Evolutionary conservation across 1,140 invertebrate genomes (phyloP).

Genomic region (Episyrphus balteatus): DNA sequence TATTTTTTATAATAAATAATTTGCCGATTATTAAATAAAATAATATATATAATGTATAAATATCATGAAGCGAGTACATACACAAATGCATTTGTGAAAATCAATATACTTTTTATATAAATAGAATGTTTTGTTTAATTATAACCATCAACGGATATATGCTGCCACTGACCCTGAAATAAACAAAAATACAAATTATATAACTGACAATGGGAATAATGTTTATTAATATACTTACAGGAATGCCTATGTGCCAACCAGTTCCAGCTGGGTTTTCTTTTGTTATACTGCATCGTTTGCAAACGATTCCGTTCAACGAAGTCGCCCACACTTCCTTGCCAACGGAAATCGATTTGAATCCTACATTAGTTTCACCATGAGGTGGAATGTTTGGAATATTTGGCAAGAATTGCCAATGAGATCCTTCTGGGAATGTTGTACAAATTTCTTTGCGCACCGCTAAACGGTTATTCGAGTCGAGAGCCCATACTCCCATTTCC

Average conservation of each 20-base stretch:
- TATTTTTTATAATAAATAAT: too few species aligned
- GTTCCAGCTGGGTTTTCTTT: constrained; percentile 56
- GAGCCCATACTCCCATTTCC: constrained; percentile 54
- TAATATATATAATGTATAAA: too few species aligned
- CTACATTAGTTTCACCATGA: constrained; percentile 41
- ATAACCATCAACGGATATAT: constrained; percentile 29
- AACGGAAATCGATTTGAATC: constrained; percentile 55
- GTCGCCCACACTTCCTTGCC: constrained; percentile 62
- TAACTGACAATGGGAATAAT: constrained; percentile 1
- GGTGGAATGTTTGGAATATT: constrained; percentile 47
- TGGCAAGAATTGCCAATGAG: constrained; percentile 54
- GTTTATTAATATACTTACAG: constrained; percentile 40
- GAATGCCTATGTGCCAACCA: constrained; percentile 62
- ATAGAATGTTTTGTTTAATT: constrained; percentile 12
- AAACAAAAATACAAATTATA: neutral
- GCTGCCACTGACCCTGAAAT: constrained; percentile 32
- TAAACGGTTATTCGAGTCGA: constrained; percentile 50
- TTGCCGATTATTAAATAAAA: too few species aligned
- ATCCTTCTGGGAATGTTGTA: constrained; percentile 59
- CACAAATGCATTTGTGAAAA: too few species aligned
- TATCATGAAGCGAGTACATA: too few species aligned
- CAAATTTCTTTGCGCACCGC: constrained; percentile 57
- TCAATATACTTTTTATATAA: neutral
- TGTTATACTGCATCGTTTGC: constrained; percentile 58
- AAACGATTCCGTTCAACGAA: constrained; percentile 56